Conservation (phyloP, 2,797 vertebrate genomes). For the Intellagama lesueurii region DNA sequence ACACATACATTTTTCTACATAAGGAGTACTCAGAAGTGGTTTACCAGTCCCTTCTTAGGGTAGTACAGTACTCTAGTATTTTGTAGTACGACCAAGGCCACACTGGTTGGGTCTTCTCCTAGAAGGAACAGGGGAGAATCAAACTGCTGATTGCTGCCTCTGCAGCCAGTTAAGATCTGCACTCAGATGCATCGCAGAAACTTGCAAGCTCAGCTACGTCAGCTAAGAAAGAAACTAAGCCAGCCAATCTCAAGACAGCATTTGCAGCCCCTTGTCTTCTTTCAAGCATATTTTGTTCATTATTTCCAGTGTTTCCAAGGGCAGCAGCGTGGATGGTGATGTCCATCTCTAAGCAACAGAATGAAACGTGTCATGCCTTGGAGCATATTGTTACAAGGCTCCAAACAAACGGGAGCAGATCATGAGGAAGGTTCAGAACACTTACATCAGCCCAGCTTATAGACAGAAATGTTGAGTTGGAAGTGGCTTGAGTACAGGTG, state of each 20-base stretch:
- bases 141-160: no score
- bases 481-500: no score
- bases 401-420: conserved; percentile 28
- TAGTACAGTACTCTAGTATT: no score
- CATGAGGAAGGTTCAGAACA: not conserved
- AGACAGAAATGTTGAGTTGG: not conserved
- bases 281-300: conserved; percentile 54
- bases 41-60: no score
- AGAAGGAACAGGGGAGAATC: no score
- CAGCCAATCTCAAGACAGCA: not conserved
- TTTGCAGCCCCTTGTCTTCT: conserved; percentile 17
- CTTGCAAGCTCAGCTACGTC: not conserved
- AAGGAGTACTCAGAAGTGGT: no score
- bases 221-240: conserved; percentile 26
- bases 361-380: conserved; percentile 39
- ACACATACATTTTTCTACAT: not conserved
- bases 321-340: conserved; percentile 50
- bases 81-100: no score
- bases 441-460: not conserved
- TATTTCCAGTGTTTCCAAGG: conserved; percentile 54
- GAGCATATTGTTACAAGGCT: conserved; percentile 25
- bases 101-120: no score
- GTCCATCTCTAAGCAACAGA: conserved; percentile 43
- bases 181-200: not conserved
- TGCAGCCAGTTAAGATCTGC: no score